phyloP scores from a whole-genome alignment of 2,888 invertebrate genomes.

The Habrosyne pyritoides region DNA sequence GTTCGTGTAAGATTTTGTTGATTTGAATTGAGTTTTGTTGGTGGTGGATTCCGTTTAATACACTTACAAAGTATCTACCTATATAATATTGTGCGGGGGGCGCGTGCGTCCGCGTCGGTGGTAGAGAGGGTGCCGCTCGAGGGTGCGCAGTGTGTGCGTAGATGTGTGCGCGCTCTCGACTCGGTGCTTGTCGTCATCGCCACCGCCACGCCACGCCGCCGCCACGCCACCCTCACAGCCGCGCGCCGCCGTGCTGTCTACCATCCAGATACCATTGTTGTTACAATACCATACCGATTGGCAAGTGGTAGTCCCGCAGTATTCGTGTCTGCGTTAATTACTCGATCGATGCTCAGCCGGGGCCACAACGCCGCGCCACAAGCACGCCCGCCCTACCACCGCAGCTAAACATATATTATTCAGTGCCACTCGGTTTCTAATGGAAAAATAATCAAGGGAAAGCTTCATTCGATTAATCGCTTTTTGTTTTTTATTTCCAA shows the following conservation, averaged over 20 bases:
- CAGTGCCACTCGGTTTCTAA: conserved; percentile 58
- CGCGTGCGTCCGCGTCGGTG: conserved; percentile 38
- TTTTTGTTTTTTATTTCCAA: conserved; percentile 58
- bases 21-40: conserved; percentile 82
- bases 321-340: conserved; percentile 45
- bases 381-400: conserved; percentile 48
- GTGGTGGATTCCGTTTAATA: conserved; percentile 84
- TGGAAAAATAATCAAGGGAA: conserved; percentile 66
- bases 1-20: conserved; percentile 83
- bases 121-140: conserved; percentile 40
- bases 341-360: conserved; percentile 57
- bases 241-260: conserved; percentile 49
- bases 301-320: conserved; percentile 22
- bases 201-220: conserved; percentile 43
- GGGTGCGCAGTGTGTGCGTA: conserved; percentile 72
- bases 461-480: conserved; percentile 65
- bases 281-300: conserved; percentile 12
- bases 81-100: conserved; percentile 23
- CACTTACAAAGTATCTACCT: conserved; percentile 62
- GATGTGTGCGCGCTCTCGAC: conserved; percentile 64
- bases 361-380: conserved; percentile 50
- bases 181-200: conserved; percentile 26
- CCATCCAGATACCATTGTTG: conserved; percentile 15
- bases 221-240: conserved; percentile 29
- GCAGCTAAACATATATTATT: conserved; percentile 61